Base-by-base conservation (phyloP, 2,888 invertebrate genomes). In the Ichneumon xanthorius region DNA sequence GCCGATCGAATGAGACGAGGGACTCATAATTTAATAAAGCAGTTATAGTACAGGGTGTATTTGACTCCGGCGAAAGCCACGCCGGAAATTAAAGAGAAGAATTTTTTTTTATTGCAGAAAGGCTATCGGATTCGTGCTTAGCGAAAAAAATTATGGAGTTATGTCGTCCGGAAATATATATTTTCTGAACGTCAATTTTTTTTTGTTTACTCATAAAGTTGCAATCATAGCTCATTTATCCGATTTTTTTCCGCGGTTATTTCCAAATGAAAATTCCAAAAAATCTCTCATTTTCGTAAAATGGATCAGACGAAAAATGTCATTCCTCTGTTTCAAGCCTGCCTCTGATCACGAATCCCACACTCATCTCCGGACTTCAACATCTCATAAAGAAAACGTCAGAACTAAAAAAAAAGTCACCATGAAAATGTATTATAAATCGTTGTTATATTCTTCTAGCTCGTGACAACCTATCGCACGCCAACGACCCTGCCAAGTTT, bases 11-110 rank as follows among this genome's bases (percentile, higher is more conserved):
- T 4, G 58, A 58, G 14, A 19, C 14, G 58, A 58, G 58, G 7
- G 1, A 14, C 26, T 58, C 26, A 58, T 58, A 58, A 58, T 26
- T 58, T 58, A 58, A 58, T 58, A 26, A 58, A 14, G 58, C 58
- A 4, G 58, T 4, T 22, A 26, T 4, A 48, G 14, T 48, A 48
- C 45, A 48, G 58, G 26, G 11, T 58, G 58, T 58, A 58, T 58
- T 58, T 26, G 22, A 26, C 26, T 58, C 14, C 14, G 22, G 58
- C 11, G 14, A 26, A 58, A 26, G 14, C 22, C 58, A 26, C 58
- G 26, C 58, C 26, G 26, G 58, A 58, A 22, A 58, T 58, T 58
- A 58, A 58, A 26, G 45, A 48, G 16, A 16, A 48, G 5, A 58
- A 58, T 4, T 9, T 22, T 19, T 55, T 55, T 19, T n/a, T 55